Base-by-base conservation (phyloP, 2,888 invertebrate species). In the Halictus quadricinctus region DNA sequence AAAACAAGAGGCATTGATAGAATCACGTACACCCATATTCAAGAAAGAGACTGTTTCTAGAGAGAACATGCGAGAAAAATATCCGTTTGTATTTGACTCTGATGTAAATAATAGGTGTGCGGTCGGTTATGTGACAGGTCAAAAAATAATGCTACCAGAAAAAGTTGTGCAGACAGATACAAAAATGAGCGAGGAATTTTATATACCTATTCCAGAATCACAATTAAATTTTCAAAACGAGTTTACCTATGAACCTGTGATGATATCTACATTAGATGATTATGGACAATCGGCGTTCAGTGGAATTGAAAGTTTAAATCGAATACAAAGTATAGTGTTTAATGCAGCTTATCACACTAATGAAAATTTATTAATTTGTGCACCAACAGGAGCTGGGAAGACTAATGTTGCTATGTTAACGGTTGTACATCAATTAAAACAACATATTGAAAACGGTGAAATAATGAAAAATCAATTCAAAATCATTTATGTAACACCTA, bases 341-440 rank as follows among this genome's bases (percentile, higher is more conserved):
- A 97, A 98, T 84, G 97, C 98, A 0, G 99, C 99, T 0, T 99
- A 99, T 95, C 97, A 98, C 91, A 98, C 98, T 3, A 99, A 99
- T 93, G 99, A 99, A 94, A 99, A 99, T 95, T 96, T 99, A 91
- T 95, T 99, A 77, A 98, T 99, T 81, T 99, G 99, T 95, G 99
- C 99, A 0, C 99, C 99, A 0, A 99, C 99, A 0, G 99, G 99
- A 7, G 99, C 99, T 0, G 99, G 99, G 48, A 99, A 99, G 95
- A 99, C 99, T 0, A 99, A 99, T 94, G 98, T 99, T 80, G 99
- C 99, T 0, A 96, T 99, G 95, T 95, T 99, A 72, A 96, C 98
- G 1, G 97, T 99, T 41, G 96, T 99, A 0, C 98, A 99, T 94
- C 98, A 98, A 89, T 97, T 99, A 72, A 97, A 97, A 88, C 97